Base-by-base conservation (phyloP, 1,140 invertebrate genomes). In the Zaprionus taronus region DNA sequence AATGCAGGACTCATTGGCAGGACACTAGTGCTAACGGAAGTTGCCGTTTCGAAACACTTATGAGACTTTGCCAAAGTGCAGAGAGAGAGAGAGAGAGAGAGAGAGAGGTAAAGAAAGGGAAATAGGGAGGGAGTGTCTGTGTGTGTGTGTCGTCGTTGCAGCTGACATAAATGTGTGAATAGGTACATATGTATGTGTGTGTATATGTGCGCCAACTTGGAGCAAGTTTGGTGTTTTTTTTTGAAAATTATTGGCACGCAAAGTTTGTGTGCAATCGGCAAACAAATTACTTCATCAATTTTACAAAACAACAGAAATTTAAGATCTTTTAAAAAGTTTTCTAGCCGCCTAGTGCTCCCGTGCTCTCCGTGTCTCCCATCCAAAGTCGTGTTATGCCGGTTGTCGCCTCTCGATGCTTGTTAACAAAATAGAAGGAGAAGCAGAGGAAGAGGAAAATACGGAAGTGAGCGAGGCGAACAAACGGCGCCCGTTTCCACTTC, bases 241-340 rank as follows among this genome's bases (percentile, higher is more conserved):
- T 69, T 62, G n/a, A 71, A 78, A 83, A 86, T 87, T 87, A 86
- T 86, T 86, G 83, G 87, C 83, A 86, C 83, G 83, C 84, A 87
- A 87, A 87, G 81, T 89, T 87, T 87, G 63, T 83, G 72, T 84
- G 83, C 83, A 89, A 89, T 87, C 81, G 80, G 67, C 84, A 87
- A 89, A 89, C 83, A 89, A 87, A 89, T 87, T 87, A 87, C 81
- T 89, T 87, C 84, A 87, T 87, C 83, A 87, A 89, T 87, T 87
- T 89, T 87, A 89, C 83, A 89, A 84, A 87, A 84, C 84, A 87
- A 89, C 84, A 89, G 78, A 81, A 89, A 87, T 80, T 87, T 80
- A 89, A 80, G 78, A 89, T 89, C 77, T 89, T 81, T 87, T 89
- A 83, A 89, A 86, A 87, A 83, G 79, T 89, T 89, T 89, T 41